Percentiles rank a stretch among this genome's conserved stretches.
phyloP scores from a whole-genome alignment of 2,113 vertebrate species.

The Eulemur rufifrons region DNA sequence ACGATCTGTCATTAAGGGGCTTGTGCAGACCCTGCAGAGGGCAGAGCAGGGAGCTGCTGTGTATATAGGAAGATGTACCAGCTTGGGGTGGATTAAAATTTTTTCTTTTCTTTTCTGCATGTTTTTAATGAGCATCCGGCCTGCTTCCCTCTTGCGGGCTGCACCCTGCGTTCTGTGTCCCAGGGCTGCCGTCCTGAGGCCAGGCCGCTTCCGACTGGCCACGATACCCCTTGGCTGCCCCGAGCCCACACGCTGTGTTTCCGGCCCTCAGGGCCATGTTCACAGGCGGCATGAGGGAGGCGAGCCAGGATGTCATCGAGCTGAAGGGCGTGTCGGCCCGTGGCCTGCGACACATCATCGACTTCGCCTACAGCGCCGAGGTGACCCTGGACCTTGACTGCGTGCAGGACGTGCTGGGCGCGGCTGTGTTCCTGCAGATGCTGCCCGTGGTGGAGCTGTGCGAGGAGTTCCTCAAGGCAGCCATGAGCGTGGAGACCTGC shows the following conservation, averaged over 20 bases:
- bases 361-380: conserved; percentile 97
- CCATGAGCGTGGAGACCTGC: conserved; percentile 98
- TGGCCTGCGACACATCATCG: conserved; percentile 96
- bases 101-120: background rate
- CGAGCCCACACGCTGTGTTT: background rate
- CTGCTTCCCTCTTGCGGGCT: background rate
- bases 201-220: too few species aligned
- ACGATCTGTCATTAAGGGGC: background rate
- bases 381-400: conserved; percentile 97
- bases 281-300: conserved; percentile 97
- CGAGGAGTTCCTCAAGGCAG: conserved; percentile 97
- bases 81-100: background rate
- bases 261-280: conserved; percentile 95
- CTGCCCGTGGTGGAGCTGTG: conserved; percentile 97
- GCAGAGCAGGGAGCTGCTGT: background rate
- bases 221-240: accelerated
- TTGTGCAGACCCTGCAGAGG: accelerated
- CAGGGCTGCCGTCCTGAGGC: accelerated
- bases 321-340: conserved; percentile 94
- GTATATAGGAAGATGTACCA: background rate
- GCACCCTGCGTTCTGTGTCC: background rate
- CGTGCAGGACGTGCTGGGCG: conserved; percentile 97
- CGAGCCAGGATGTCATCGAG: conserved; percentile 94
- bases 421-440: conserved; percentile 98
- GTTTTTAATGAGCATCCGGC: background rate